Percentiles rank a stretch among this genome's conserved stretches.
Evolutionary conservation across 2,797 vertebrate species (phyloP).

Genomic region (Dicrostonyx torquatus): DNA sequence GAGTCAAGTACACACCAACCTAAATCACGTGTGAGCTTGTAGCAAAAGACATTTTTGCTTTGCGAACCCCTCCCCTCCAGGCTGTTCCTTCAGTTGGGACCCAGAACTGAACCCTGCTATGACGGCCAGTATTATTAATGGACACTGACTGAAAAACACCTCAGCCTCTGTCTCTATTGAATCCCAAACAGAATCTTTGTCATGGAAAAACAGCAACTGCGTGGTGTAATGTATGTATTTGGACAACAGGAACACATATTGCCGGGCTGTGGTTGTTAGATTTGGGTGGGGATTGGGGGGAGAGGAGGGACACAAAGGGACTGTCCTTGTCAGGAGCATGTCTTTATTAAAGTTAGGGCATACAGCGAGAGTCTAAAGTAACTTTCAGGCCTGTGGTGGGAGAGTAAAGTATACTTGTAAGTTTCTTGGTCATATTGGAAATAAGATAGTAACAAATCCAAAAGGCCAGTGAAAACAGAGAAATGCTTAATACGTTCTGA

Average conservation of each 20-base stretch:
- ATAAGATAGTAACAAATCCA: neutral
- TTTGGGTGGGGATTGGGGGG: neutral
- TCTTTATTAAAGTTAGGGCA: neutral
- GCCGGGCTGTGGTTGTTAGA: neutral
- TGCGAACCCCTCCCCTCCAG: too few relatives aligned
- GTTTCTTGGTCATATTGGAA: neutral
- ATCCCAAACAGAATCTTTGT: neutral
- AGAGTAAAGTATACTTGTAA: neutral
- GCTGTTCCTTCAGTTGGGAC: neutral
- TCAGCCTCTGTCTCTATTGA: neutral
- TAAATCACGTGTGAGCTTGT: neutral
- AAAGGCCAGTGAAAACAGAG: neutral
- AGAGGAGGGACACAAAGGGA: neutral
- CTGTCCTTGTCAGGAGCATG: neutral
- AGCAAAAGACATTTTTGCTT: neutral
- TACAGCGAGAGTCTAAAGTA: neutral
- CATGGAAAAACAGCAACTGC: neutral
- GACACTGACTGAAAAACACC: neutral
- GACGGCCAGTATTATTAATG: neutral
- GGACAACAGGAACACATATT: neutral
- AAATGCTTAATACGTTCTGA: neutral
- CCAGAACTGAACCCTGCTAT: neutral
- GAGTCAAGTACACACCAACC: neutral
- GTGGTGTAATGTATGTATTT: neutral
- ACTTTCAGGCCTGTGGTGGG: neutral